A percentile compares a stretch with the other conserved stretches of the same genome.
Evolutionary conservation across 2,113 vertebrate species (phyloP).

Genomic region (Regulus satrapa): DNA sequence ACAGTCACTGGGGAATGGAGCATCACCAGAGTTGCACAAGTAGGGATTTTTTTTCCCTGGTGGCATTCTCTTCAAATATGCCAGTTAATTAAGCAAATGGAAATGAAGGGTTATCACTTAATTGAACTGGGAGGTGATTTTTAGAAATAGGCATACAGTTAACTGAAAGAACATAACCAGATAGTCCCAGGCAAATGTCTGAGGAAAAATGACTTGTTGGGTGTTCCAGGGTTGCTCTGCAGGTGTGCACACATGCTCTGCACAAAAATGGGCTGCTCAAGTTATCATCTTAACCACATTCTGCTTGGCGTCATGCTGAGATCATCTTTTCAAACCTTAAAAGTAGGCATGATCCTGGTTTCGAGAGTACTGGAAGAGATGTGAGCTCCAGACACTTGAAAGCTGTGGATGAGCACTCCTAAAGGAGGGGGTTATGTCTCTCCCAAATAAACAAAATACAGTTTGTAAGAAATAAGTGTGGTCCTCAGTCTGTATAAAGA

Average conservation of each 20-base stretch:
- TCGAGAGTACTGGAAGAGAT: background rate
- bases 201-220: background rate
- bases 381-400: background rate
- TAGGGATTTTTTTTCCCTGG: background rate
- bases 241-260: background rate
- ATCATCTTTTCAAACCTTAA: background rate
- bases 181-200: background rate
- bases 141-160: fast-evolving
- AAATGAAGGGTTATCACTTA: fast-evolving
- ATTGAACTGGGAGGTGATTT: background rate
- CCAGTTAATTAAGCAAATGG: background rate
- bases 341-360: background rate
- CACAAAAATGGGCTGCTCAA: background rate
- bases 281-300: background rate
- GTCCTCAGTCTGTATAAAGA: background rate
- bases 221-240: background rate
- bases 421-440: background rate
- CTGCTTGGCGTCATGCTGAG: background rate
- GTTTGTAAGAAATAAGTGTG: background rate
- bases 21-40: background rate
- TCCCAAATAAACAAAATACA: background rate
- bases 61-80: background rate
- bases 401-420: background rate
- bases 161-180: background rate
- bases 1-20: background rate